Base-by-base conservation (phyloP, 2,113 vertebrate genomes). In the Pangasianodon hypophthalmus region DNA sequence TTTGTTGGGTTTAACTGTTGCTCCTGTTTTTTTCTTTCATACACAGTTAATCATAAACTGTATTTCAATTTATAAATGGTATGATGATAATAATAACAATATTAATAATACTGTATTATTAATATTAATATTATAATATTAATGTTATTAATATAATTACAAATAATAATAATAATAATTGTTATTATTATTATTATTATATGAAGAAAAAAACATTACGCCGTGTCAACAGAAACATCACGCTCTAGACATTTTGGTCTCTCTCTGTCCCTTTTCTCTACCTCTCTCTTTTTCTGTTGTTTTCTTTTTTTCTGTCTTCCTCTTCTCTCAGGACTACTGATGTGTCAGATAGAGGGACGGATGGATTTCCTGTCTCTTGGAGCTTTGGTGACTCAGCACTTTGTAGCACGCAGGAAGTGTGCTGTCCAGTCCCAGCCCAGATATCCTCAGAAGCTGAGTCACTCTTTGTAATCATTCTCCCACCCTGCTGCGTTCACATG, bases 401-500 rank as follows among this genome's bases (percentile, higher is more conserved):
- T 81, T 87, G 10, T 56, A 46, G 26, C 44, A 10, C 37, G 64
- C 90, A 73, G 83, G 86, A 88, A 91, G 62, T 73, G 52, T 87
- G 41, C 56, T 64, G 82, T 90, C 73, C 86, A 91, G 60, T 88
- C 73, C 81, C 64, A 75, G 64, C 56, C 82, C 71, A 85, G 85
- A 88, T 77, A 80, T 85, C 73, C 16, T 46, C 77, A 71, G 85
- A 80, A 89, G 90, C 88, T 90, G 88, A 89, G 86, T 91, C 88
- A 90, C 75, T 81, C 50, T 62, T 52, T 46, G 56, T 84, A 79
- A 91, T 87, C 44, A 37, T 81, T 44, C 60, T 81, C 81, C 79
- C 52, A 87, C 88, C 48, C 32, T 21, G 32, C 71, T 50, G 21
- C 9, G 69, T 73, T 73, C 62, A 64, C 24, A 73, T 44, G 13